Evolutionary conservation across 2,888 invertebrate species (phyloP), one percentile per base, ranked within the genome.

Genomic region (Pachliopta kotzebuea): DNA sequence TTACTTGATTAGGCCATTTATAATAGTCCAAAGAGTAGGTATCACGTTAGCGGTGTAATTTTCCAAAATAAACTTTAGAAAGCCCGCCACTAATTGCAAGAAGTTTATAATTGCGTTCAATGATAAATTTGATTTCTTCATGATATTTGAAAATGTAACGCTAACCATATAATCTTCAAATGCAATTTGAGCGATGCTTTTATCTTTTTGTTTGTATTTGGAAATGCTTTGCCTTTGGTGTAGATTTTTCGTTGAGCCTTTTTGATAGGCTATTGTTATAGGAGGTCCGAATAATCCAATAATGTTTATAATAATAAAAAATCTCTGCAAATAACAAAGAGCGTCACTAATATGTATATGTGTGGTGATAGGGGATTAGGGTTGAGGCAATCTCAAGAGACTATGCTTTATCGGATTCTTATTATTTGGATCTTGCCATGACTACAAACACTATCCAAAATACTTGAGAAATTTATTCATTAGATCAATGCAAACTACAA

Each of bases 1-100:
- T 70, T 63, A 71, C 71, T 66, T 66, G 18, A 69, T 17, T 37
- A 70, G 3, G 8, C 61, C 68, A 54, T 49, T 45, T 21, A 66
- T 67, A 31, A 71, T 57, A 17, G 61, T 63, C 55, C 70, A 67
- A 9, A 72, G 24, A 52, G 65, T 0, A 3, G 71, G 73, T 29
- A 72, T 45, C 6, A 72, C 26, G 4, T 70, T 67, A 21, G 66
- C 65, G 14, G 67, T 56, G 31, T 73, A 72, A 21, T 57, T 67
- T 2, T 70, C 70, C 20, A 69, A 49, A 21, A 70, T 57, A 26
- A 67, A n/a, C 18, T 63, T 52, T n/a, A 69, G n/a, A 49, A 70
- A 66, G 2, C 67, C 66, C n/a, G 56, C 54, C 2, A 64, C 56
- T 55, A 71, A 50, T 18, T 68, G 65, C 4, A 65, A 62, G 4